A percentile compares a stretch with the other conserved stretches of the same genome.
phyloP scores from a whole-genome alignment of 2,888 invertebrate species.

The Calephelis perditalis region DNA sequence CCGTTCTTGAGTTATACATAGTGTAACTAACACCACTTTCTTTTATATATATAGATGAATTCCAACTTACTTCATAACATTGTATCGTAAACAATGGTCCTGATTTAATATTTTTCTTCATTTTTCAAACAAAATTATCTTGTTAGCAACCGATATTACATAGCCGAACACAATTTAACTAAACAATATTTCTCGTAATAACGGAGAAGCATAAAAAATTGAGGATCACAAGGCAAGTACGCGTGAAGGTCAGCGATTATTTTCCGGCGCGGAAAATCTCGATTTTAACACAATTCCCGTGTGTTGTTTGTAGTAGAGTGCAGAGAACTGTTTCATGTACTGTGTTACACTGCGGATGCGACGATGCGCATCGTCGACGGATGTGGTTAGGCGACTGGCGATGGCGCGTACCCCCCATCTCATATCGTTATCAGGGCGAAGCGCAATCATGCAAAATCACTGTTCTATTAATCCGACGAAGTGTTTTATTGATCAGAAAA shows the following conservation, averaged over 20 bases:
- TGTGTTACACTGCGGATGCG: conserved; percentile 27
- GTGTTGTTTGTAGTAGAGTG: conserved; percentile 23
- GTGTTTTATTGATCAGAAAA: conserved; percentile 25
- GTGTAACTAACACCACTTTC: too few species aligned
- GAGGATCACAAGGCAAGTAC: conserved; percentile 37
- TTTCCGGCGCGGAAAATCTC: conserved; percentile 57
- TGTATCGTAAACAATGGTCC: conserved; percentile 78
- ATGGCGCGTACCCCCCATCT: conserved; percentile 19
- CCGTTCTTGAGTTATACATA: too few species aligned
- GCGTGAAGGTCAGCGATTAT: conserved; percentile 60
- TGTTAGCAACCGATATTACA: neutral
- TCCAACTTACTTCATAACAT: conserved; percentile 79
- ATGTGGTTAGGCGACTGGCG: conserved; percentile 31
- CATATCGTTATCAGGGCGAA: conserved; percentile 36
- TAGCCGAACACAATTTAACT: conserved; percentile 4
- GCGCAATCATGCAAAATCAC: conserved; percentile 53
- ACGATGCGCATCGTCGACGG: conserved; percentile 29
- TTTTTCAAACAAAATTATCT: conserved; percentile 26
- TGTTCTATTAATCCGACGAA: conserved; percentile 30
- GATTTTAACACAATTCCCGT: conserved; percentile 24
- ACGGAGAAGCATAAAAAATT: conserved; percentile 29
- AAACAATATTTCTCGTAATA: conserved; percentile 25
- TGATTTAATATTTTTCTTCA: conserved; percentile 58
- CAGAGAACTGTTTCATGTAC: conserved; percentile 18
- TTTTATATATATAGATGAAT: too few species aligned